Percentiles rank a stretch among this genome's conserved stretches.
Conservation (phyloP, 2,888 invertebrate species). For the Myopa testacea region DNA sequence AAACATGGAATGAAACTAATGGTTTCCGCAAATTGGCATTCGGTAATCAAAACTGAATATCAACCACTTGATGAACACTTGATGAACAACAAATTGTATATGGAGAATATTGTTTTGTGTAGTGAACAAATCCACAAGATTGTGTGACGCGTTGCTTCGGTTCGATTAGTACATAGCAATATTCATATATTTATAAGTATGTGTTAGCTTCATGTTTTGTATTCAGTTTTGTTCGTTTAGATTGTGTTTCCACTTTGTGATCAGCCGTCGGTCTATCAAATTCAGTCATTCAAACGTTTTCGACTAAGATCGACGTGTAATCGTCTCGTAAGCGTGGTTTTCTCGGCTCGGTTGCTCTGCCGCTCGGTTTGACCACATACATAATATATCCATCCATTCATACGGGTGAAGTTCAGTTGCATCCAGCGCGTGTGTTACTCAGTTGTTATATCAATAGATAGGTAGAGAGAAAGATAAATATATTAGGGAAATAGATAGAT, state of each 20-base stretch:
- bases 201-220: slow-evolving; percentile 1
- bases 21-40: too few species aligned
- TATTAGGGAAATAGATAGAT: not conserved
- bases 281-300: slow-evolving; percentile 55
- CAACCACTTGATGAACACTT: too few species aligned
- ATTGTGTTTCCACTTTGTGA: slow-evolving; percentile 35
- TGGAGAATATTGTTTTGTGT: too few species aligned
- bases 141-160: too few species aligned
- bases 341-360: not conserved
- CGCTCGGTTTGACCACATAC: slow-evolving; percentile 1
- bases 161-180: not conserved
- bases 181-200: not conserved
- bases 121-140: too few species aligned
- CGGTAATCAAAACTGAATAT: too few species aligned
- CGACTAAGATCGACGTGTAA: slow-evolving; percentile 52
- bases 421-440: slow-evolving; percentile 14
- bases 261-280: slow-evolving; percentile 34
- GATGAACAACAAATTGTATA: too few species aligned
- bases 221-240: slow-evolving; percentile 37
- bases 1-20: too few species aligned
- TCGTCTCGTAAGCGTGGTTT: slow-evolving; percentile 35
- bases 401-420: not conserved
- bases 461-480: not conserved
- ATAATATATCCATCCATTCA: not conserved
- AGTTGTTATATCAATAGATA: not conserved